Evolutionary conservation across 2,113 vertebrate species (phyloP).

Genomic region (Neodontobutis hainanensis): DNA sequence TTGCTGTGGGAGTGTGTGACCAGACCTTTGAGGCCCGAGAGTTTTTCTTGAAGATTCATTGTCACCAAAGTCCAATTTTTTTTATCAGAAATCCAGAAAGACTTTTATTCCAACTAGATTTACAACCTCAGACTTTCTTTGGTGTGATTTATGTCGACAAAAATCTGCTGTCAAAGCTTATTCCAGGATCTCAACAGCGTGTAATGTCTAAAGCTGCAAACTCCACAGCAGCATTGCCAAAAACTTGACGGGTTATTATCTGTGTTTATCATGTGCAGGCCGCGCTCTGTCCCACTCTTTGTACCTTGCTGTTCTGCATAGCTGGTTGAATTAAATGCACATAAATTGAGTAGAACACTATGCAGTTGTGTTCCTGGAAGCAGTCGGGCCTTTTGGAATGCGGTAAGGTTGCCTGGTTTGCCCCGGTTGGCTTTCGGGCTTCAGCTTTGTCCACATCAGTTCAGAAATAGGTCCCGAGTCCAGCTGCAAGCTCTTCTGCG

Average conservation of each 20-base stretch:
- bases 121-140: conserved; percentile 4
- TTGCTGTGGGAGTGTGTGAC: conserved; percentile 88
- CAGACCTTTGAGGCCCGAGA: conserved; percentile 88
- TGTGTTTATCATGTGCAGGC: conserved; percentile 61
- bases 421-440: conserved; percentile 61
- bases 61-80: conserved; percentile 2
- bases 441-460: conserved; percentile 70
- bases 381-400: conserved; percentile 56
- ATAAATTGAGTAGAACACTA: conserved; percentile 70
- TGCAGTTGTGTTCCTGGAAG: conserved; percentile 70
- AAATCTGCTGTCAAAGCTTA: conserved; percentile 26
- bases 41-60: conserved; percentile 95
- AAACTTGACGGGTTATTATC: conserved; percentile 49
- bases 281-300: conserved; percentile 58
- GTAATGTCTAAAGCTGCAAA: conserved; percentile 28
- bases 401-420: conserved; percentile 66
- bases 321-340: conserved; percentile 59
- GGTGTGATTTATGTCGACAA: conserved; percentile 7
- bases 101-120: conserved; percentile 30
- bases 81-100: conserved; percentile 13
- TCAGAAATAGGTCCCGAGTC: conserved; percentile 73
- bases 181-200: conserved; percentile 39
- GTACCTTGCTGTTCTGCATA: conserved; percentile 60
- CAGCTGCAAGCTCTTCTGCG: conserved; percentile 71
- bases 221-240: conserved; percentile 26